Percentiles rank a stretch among this genome's conserved stretches.
Evolutionary conservation across 1,140 invertebrate species (phyloP).

Genomic region (Matsumurasca onukii): DNA sequence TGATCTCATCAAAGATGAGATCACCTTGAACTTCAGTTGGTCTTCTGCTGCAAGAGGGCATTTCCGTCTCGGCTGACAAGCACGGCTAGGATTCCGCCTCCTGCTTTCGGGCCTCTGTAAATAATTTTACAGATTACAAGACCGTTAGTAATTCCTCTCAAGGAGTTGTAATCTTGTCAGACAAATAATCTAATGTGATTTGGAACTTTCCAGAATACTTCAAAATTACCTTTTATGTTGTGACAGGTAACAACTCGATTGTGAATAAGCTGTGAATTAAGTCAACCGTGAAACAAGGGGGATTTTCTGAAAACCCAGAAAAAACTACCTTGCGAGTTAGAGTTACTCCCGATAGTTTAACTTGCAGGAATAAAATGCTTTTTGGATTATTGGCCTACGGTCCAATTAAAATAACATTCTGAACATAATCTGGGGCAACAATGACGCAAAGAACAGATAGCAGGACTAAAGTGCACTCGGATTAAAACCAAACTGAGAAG

Average conservation of each 20-base stretch:
- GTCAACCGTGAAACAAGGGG: too few relatives aligned
- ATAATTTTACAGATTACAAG: slow-evolving; percentile 29
- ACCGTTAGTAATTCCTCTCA: not conserved
- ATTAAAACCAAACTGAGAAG: too few relatives aligned
- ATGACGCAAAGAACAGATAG: too few relatives aligned
- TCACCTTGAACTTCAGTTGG: slow-evolving; percentile 56
- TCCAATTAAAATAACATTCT: too few relatives aligned
- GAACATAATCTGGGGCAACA: too few relatives aligned
- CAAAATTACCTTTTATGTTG: not conserved
- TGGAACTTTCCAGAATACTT: not conserved
- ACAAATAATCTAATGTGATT: not conserved
- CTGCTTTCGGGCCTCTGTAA: slow-evolving; percentile 76
- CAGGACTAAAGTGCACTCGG: too few relatives aligned
- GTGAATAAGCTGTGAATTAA: too few relatives aligned
- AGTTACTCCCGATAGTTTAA: too few relatives aligned
- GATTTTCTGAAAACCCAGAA: too few relatives aligned
- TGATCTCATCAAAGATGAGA: slow-evolving; percentile 57
- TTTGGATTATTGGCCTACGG: too few relatives aligned
- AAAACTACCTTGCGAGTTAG: too few relatives aligned
- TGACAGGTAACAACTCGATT: not conserved
- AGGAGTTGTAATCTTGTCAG: not conserved
- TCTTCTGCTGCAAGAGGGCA: slow-evolving; percentile 61
- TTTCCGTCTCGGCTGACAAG: slow-evolving; percentile 79
- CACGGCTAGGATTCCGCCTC: slow-evolving; percentile 66
- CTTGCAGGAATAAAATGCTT: too few relatives aligned